Evolutionary conservation across 1,140 invertebrate genomes (phyloP).

Genomic region (Berghia stephanieae): DNA sequence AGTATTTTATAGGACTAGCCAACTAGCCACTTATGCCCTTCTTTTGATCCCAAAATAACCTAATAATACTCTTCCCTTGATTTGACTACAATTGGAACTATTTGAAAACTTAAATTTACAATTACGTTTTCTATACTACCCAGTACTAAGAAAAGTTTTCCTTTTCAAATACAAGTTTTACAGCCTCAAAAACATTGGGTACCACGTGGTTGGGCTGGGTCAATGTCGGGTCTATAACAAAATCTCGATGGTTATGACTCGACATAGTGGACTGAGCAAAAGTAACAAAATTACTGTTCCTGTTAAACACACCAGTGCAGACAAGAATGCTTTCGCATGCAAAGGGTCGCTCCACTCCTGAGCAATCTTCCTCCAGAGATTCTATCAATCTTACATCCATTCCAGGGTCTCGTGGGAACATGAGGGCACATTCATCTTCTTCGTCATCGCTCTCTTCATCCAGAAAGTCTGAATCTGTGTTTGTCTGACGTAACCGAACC

Average conservation of each 20-base stretch:
- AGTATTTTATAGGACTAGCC: no score
- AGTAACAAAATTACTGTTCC: constrained; percentile 48
- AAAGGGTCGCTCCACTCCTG: constrained; percentile 37
- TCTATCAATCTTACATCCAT: constrained; percentile 22
- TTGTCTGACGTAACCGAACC: neutral
- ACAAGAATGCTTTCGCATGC: constrained; percentile 65
- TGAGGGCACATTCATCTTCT: neutral
- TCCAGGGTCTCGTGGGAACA: constrained; percentile 16
- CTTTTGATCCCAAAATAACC: no score
- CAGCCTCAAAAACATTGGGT: constrained; percentile 70
- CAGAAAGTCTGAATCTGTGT: constrained; percentile 27
- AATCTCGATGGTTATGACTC: constrained; percentile 65
- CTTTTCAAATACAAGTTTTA: constrained; percentile 69
- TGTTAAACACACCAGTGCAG: constrained; percentile 64
- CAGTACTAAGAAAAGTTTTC: constrained; percentile 60
- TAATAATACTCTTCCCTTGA: no score
- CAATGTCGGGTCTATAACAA: constrained; percentile 69
- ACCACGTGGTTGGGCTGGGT: constrained; percentile 68
- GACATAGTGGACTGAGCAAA: constrained; percentile 43
- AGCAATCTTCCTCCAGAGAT: constrained; percentile 29
- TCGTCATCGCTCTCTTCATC: constrained; percentile 30
- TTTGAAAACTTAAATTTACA: no score
- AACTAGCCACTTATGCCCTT: no score
- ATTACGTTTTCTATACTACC: no score
- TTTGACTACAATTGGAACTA: no score